Evolutionary conservation across 2,797 vertebrate species (phyloP).

Genomic region (Sebastes oblongus): DNA sequence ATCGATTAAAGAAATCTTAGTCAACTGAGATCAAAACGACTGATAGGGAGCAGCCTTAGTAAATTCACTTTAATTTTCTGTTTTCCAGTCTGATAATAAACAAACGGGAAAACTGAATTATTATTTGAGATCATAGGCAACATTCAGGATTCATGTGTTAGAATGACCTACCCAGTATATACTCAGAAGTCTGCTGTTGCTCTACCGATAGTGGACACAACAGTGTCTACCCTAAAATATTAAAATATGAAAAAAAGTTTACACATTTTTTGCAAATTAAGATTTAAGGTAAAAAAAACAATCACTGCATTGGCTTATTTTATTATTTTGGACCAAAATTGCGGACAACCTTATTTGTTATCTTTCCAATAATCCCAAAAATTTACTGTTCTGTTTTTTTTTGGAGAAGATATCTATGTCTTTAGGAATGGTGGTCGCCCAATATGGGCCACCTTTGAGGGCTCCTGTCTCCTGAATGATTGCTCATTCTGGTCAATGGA

Average conservation of each 20-base stretch:
- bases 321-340: too few relatives aligned
- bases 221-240: background rate
- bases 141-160: background rate
- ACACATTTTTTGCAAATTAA: too few relatives aligned
- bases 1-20: too few relatives aligned
- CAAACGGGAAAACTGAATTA: background rate
- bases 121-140: background rate
- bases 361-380: too few relatives aligned
- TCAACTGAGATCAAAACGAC: too few relatives aligned
- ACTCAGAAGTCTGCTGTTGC: background rate
- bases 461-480: background rate
- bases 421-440: background rate
- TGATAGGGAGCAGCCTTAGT: too few relatives aligned
- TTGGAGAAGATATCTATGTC: background rate
- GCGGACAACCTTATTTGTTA: too few relatives aligned
- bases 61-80: background rate
- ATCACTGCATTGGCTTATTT: too few relatives aligned
- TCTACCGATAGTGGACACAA: too few relatives aligned
- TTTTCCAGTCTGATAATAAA: background rate
- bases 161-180: background rate
- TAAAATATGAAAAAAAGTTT: background rate
- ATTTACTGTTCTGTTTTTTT: background rate
- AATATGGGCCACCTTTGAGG: fast-evolving
- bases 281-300: too few relatives aligned
- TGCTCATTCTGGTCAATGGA: background rate